Evolutionary conservation across 37 sponge, comb jelly and placozoan species (phyloP).

Genomic region (Haliclona indistincta): DNA sequence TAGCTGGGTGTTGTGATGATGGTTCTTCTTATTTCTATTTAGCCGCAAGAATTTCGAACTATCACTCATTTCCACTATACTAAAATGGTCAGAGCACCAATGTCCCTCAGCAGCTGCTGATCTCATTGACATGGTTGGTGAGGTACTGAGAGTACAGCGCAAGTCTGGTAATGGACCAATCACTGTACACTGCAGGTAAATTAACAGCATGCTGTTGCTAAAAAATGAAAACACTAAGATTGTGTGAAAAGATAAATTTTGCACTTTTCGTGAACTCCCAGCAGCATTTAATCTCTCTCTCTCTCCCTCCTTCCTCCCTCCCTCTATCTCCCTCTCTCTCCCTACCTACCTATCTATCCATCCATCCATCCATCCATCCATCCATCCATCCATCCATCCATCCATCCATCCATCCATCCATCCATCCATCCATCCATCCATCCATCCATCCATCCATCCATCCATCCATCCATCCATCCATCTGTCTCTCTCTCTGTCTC

Average conservation of each 20-base stretch:
- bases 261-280: background rate
- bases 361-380: too few relatives aligned
- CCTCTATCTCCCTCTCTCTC: background rate
- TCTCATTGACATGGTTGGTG: constrained; percentile 80
- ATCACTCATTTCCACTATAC: constrained; percentile 89
- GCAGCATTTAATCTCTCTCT: background rate
- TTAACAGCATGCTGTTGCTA: background rate
- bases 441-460: too few relatives aligned
- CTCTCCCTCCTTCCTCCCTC: background rate
- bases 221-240: background rate
- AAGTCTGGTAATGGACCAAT: constrained; percentile 87
- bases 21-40: background rate
- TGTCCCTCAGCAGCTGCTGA: constrained; percentile 56
- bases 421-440: too few relatives aligned
- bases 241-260: background rate
- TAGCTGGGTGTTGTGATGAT: too few relatives aligned
- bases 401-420: too few relatives aligned
- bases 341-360: too few relatives aligned
- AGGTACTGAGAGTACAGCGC: constrained; percentile 75
- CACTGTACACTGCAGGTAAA: constrained; percentile 90
- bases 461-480: too few relatives aligned
- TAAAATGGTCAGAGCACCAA: constrained; percentile 60
- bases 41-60: constrained; percentile 78
- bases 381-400: too few relatives aligned
- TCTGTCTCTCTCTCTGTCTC: too few relatives aligned